Evolutionary conservation across 1,140 invertebrate genomes (phyloP).

Genomic region (Atta texana): DNA sequence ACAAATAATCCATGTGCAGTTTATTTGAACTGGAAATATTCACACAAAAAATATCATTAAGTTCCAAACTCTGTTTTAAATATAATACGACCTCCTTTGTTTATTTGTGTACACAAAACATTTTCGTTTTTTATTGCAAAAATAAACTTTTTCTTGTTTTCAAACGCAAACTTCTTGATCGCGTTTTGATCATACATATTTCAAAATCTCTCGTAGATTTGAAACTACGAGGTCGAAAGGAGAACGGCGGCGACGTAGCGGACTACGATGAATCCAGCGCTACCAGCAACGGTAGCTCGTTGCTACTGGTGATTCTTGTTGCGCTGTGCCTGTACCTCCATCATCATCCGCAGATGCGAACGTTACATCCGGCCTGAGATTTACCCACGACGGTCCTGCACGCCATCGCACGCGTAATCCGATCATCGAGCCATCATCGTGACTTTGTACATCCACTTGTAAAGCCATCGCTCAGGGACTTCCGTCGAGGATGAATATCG

Average conservation of each 20-base stretch:
- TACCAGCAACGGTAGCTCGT: conserved; percentile 66
- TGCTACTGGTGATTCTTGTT: conserved; percentile 70
- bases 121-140: background rate
- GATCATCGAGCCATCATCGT: conserved; percentile 64
- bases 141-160: background rate
- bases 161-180: background rate
- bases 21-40: too few species aligned
- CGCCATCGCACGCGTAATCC: conserved; percentile 48
- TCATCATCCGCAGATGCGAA: conserved; percentile 80
- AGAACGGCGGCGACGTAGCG: conserved; percentile 76
- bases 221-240: conserved; percentile 80
- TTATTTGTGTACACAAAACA: background rate
- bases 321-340: conserved; percentile 78
- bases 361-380: conserved; percentile 82
- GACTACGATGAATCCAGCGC: conserved; percentile 82
- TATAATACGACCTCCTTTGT: too few species aligned
- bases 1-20: too few species aligned
- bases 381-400: conserved; percentile 63
- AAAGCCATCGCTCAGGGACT: conserved; percentile 76
- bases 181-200: background rate
- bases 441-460: conserved; percentile 74
- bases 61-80: too few species aligned
- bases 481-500: conserved; percentile 68
- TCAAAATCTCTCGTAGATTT: conserved; percentile 76
- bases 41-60: too few species aligned